A percentile compares a stretch with the other conserved stretches of the same genome.
Conservation (phyloP, 1,140 invertebrate genomes). For the Ceratina japonica region DNA sequence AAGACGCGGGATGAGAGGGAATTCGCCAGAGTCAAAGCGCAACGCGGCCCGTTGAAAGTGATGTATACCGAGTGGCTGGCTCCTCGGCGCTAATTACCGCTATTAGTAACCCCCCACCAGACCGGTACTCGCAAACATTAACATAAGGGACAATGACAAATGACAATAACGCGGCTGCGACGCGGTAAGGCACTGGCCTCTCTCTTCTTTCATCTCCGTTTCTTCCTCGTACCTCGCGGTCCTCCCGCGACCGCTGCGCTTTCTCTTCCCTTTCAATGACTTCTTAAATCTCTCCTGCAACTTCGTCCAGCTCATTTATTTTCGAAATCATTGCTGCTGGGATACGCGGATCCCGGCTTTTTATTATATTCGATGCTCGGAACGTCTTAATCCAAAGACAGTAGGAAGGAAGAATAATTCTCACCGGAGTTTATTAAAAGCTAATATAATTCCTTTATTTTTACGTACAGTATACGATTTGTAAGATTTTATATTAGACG, state of each 20-base stretch:
- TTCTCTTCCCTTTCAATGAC: slow-evolving; percentile 32
- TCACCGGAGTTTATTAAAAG: too few species aligned
- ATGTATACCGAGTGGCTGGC: slow-evolving; percentile 62
- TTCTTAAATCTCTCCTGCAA: neutral
- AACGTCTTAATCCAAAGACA: too few species aligned
- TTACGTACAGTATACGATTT: too few species aligned
- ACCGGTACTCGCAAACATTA: slow-evolving; percentile 58
- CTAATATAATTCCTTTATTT: too few species aligned
- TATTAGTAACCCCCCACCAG: slow-evolving; percentile 62
- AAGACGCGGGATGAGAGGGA: neutral
- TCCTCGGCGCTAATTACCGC: slow-evolving; percentile 63
- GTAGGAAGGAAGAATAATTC: too few species aligned
- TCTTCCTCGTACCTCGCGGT: neutral
- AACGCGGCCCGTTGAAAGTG: slow-evolving; percentile 55
- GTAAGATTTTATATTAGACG: too few species aligned
- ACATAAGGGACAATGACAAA: slow-evolving; percentile 67
- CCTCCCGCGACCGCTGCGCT: neutral
- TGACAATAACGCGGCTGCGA: slow-evolving; percentile 63
- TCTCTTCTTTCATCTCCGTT: slow-evolving; percentile 8
- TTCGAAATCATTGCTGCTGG: neutral
- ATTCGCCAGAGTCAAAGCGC: slow-evolving; percentile 31
- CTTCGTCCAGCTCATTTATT: slow-evolving; percentile 12
- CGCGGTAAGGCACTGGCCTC: slow-evolving; percentile 47
- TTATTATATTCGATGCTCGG: neutral
- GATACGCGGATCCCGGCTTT: neutral